phyloP scores from a whole-genome alignment of 2,113 vertebrate genomes.

The Etheostoma spectabile region DNA sequence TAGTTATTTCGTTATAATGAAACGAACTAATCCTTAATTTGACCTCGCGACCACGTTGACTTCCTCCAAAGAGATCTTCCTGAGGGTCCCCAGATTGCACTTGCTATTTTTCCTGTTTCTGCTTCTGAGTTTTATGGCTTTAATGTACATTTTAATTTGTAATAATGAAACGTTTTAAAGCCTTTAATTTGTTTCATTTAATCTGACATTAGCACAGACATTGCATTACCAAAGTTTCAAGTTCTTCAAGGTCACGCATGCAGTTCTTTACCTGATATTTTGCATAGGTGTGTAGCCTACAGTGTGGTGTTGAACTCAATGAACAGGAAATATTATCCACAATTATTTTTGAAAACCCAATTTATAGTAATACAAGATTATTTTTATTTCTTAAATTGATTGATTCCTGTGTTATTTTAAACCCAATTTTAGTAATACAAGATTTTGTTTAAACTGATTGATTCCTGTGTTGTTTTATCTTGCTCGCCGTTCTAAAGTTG shows the following conservation, averaged over 20 bases:
- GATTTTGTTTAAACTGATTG: too few species aligned
- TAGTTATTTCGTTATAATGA: not conserved
- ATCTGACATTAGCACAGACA: not conserved
- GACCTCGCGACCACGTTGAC: not conserved
- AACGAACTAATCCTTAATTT: slow-evolving; percentile 9
- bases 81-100: not conserved
- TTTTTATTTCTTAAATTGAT: too few species aligned
- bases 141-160: not conserved
- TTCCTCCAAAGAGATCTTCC: not conserved
- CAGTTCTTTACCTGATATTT: not conserved
- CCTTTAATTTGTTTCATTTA: not conserved
- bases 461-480: too few species aligned
- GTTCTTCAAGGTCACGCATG: too few species aligned
- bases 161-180: too few species aligned
- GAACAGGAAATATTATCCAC: not conserved
- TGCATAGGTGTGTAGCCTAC: too few species aligned
- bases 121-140: not conserved
- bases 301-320: not conserved
- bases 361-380: too few species aligned
- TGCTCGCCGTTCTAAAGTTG: too few species aligned
- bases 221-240: not conserved
- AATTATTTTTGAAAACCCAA: not conserved
- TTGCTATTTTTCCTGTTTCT: not conserved
- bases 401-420: not conserved
- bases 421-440: not conserved